Conservation (phyloP, 1,140 invertebrate genomes). For the Drosophila asahinai region DNA sequence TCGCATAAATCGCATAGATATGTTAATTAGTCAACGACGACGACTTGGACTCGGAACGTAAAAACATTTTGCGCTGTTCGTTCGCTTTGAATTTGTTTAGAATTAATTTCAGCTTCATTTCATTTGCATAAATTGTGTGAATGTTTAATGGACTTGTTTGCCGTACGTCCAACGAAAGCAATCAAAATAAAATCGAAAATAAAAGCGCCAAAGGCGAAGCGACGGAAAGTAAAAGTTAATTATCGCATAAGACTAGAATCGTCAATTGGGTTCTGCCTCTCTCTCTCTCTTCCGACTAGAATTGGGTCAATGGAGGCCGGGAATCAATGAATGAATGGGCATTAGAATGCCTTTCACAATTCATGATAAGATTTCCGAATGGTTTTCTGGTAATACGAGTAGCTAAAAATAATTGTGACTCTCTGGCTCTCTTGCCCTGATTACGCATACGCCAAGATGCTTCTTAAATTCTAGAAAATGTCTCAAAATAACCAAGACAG, state of each 20-base stretch:
- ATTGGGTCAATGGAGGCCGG: constrained; percentile 64
- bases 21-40: constrained; percentile 66
- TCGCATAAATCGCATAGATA: constrained; percentile 81
- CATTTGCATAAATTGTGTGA: constrained; percentile 73
- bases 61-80: constrained; percentile 62
- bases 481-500: constrained; percentile 8
- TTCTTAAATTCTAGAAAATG: constrained; percentile 1
- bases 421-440: constrained; percentile 2
- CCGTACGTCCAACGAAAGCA: constrained; percentile 25
- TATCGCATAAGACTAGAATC: constrained; percentile 45
- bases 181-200: constrained; percentile 26
- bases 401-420: constrained; percentile 15
- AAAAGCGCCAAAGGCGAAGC: constrained; percentile 19
- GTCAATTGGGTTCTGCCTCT: constrained; percentile 27
- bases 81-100: constrained; percentile 69
- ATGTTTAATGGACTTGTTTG: constrained; percentile 54
- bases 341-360: constrained; percentile 31
- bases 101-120: constrained; percentile 56
- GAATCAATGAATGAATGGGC: constrained; percentile 55
- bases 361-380: constrained; percentile 24
- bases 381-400: constrained; percentile 15
- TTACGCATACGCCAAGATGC: constrained; percentile 24
- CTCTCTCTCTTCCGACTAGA: constrained; percentile 4
- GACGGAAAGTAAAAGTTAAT: constrained; percentile 66
- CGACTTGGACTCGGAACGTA: constrained; percentile 15